A percentile compares a stretch with the other conserved stretches of the same genome.
Conservation (phyloP, 2,888 invertebrate genomes). For the Scaptodrosophila latifasciaeformis region DNA sequence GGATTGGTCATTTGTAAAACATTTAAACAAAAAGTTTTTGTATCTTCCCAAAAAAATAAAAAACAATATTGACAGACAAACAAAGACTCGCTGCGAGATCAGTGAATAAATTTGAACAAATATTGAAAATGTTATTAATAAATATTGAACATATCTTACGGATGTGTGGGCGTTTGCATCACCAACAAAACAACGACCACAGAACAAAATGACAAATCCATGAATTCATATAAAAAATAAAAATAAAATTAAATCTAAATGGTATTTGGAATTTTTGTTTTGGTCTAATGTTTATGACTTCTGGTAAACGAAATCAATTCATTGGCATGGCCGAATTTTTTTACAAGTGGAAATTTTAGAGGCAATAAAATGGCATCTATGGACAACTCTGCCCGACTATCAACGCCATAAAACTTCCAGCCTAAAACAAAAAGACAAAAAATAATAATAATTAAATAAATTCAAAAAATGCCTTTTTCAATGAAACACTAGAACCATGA, state of each 20-base stretch:
- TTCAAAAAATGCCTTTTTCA: no score
- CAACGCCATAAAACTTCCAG: no score
- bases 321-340: no score
- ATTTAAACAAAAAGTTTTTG: neutral
- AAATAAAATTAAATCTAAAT: no score
- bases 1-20: neutral
- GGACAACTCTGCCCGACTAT: no score
- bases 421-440: slow-evolving; percentile 27
- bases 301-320: no score
- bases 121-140: slow-evolving; percentile 17
- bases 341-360: no score
- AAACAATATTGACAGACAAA: slow-evolving; percentile 18
- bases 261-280: no score
- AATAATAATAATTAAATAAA: slow-evolving; percentile 7
- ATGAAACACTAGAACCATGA: slow-evolving; percentile 10
- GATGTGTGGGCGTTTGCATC: slow-evolving; percentile 39
- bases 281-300: no score
- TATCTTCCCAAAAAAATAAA: slow-evolving; percentile 9
- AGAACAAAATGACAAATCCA: no score
- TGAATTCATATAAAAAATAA: no score
- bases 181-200: slow-evolving; percentile 12
- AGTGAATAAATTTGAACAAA: slow-evolving; percentile 15
- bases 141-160: slow-evolving; percentile 1
- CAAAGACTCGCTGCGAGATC: neutral
- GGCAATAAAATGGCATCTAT: slow-evolving; percentile 7